These are phyloP conservation scores for Diplogasteroides magnus DNA, from an alignment of 1,140 invertebrate genomes.

Conservation along the genomic window DNA sequence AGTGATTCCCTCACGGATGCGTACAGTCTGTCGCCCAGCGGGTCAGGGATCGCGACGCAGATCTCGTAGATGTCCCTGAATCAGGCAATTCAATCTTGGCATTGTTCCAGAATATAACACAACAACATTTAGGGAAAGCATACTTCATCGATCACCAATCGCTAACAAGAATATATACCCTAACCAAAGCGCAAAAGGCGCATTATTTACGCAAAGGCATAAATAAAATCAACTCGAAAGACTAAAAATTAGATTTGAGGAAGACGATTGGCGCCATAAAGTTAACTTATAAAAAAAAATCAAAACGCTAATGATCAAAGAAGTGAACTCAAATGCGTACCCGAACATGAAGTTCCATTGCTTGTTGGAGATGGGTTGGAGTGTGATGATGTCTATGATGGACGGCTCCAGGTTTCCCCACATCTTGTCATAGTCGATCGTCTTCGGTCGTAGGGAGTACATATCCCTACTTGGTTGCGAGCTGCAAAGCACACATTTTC, in stretches of 20 bases:
- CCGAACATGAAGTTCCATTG: constrained; percentile 43
- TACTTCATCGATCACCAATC: constrained; percentile 12
- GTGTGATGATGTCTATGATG: constrained; percentile 35
- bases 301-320: constrained; percentile 2
- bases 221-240: neutral
- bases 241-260: constrained; percentile 17
- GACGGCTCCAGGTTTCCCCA: constrained; percentile 32
- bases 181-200: neutral
- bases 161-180: neutral
- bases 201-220: neutral
- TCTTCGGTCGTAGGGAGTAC: constrained; percentile 32
- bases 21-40: constrained; percentile 37
- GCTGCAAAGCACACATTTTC: too few relatives aligned
- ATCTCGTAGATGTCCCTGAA: constrained; percentile 45
- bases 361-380: constrained; percentile 31
- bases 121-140: neutral
- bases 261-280: constrained; percentile 2
- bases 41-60: constrained; percentile 45
- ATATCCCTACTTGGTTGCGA: too few relatives aligned
- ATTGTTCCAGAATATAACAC: constrained; percentile 2
- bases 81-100: constrained; percentile 1
- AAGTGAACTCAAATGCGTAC: constrained; percentile 16
- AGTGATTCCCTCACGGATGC: constrained; percentile 13
- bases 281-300: constrained; percentile 12
- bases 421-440: constrained; percentile 37